Percentiles rank a stretch among this genome's conserved stretches.
Evolutionary conservation across 1,140 invertebrate species (phyloP).

Genomic region (Neodiprion lecontei): DNA sequence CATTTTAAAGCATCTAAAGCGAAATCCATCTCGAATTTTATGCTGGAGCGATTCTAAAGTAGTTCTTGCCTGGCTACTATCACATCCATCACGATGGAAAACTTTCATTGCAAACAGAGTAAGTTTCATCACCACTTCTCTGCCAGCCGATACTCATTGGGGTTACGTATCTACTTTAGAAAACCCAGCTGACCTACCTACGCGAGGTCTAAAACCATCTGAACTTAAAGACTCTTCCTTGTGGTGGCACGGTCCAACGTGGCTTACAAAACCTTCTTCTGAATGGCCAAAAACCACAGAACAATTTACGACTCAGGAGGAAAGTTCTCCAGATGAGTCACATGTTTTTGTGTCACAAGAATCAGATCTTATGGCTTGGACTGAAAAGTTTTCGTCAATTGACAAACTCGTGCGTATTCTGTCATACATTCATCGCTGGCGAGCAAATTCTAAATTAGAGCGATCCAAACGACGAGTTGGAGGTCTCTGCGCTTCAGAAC

Average conservation of each 20-base stretch:
- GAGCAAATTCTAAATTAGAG: not conserved
- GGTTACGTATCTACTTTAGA: conserved; percentile 25
- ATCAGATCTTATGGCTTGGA: not conserved
- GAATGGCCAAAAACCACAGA: conserved; percentile 9
- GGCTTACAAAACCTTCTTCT: not conserved
- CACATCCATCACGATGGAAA: conserved; percentile 27
- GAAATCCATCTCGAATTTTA: not conserved
- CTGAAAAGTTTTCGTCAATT: not conserved
- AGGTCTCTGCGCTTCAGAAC: not conserved
- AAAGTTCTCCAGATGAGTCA: not conserved
- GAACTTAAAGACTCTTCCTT: not conserved
- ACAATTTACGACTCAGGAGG: not conserved
- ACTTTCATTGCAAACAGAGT: conserved; percentile 33
- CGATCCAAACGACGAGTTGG: not conserved
- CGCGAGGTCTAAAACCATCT: conserved; percentile 16
- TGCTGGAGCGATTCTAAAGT: conserved; percentile 29
- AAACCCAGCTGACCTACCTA: conserved; percentile 31
- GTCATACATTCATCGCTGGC: not conserved
- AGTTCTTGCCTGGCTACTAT: conserved; percentile 28
- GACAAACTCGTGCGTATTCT: not conserved
- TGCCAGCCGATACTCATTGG: conserved; percentile 15
- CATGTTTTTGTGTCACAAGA: not conserved
- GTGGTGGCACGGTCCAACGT: conserved; percentile 17
- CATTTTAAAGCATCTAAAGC: conserved; percentile 3
- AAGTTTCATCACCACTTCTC: conserved; percentile 16